Conservation (phyloP, 2,113 vertebrate genomes). For the Sinocyclocheilus anshuiensis region DNA sequence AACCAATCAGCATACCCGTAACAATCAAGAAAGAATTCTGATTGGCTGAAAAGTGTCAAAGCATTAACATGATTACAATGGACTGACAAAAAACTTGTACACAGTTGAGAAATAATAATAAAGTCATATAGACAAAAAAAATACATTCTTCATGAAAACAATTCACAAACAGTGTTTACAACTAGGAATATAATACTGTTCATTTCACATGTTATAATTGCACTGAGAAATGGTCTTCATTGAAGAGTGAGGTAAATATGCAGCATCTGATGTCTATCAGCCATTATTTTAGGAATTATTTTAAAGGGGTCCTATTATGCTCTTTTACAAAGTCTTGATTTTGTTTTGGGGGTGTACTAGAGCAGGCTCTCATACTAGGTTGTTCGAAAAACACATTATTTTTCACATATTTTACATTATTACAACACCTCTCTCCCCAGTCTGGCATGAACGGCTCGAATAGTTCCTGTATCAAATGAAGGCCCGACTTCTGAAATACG, state of each 20-base stretch:
- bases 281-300: too few species aligned
- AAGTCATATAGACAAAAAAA: slow-evolving; percentile 63
- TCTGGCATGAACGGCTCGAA: too few species aligned
- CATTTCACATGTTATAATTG: slow-evolving; percentile 51
- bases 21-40: slow-evolving; percentile 55
- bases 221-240: slow-evolving; percentile 47
- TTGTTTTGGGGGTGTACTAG: too few species aligned
- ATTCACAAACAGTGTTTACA: slow-evolving; percentile 62
- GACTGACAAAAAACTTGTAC: slow-evolving; percentile 54
- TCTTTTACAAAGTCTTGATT: too few species aligned
- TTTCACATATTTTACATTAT: too few species aligned
- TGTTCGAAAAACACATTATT: too few species aligned
- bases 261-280: slow-evolving; percentile 10
- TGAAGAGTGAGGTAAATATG: slow-evolving; percentile 19
- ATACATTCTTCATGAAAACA: slow-evolving; percentile 65
- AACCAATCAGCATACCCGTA: slow-evolving; percentile 41
- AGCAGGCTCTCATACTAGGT: too few species aligned
- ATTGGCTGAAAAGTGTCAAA: slow-evolving; percentile 47
- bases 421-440: too few species aligned
- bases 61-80: slow-evolving; percentile 45
- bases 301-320: too few species aligned
- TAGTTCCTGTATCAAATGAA: too few species aligned
- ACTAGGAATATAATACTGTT: slow-evolving; percentile 62
- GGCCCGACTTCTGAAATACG: too few species aligned
- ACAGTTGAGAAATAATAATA: slow-evolving; percentile 44